Conservation (phyloP, 1,140 invertebrate genomes). For the Zaprionus gabonicus region DNA sequence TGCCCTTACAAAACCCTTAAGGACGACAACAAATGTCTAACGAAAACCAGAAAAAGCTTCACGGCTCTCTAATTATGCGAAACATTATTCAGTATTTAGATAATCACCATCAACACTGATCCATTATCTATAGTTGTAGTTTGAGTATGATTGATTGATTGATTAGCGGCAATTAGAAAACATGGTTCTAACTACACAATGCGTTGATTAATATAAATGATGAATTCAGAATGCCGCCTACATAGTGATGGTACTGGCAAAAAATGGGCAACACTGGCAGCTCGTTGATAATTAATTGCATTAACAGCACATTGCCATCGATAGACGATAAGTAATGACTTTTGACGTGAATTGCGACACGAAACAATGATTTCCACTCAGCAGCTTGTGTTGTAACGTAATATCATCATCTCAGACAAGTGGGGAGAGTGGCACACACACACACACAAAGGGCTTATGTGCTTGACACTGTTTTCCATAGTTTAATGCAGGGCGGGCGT, state of each 20-base stretch:
- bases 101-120: constrained; percentile 32
- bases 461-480: constrained; percentile 10
- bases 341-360: constrained; percentile 2
- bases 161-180: constrained; percentile 7
- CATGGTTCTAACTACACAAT: constrained; percentile 30
- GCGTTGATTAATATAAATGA: constrained; percentile 58
- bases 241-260: background rate
- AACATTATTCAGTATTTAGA: too few species aligned
- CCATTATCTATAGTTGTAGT: constrained; percentile 28
- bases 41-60: too few species aligned
- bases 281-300: background rate
- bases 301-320: background rate
- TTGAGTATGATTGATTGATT: constrained; percentile 16
- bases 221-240: background rate
- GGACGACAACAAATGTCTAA: too few species aligned
- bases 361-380: constrained; percentile 7
- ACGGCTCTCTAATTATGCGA: too few species aligned
- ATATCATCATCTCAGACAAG: constrained; percentile 7
- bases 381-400: background rate
- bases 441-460: background rate
- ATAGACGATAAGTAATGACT: constrained; percentile 13
- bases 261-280: background rate
- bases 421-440: background rate
- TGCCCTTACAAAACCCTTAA: too few species aligned
- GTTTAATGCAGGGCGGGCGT: background rate